These are phyloP conservation scores for Trachelus troglodyta DNA, from an alignment of 2,888 invertebrate genomes.

Conservation along the genomic window DNA sequence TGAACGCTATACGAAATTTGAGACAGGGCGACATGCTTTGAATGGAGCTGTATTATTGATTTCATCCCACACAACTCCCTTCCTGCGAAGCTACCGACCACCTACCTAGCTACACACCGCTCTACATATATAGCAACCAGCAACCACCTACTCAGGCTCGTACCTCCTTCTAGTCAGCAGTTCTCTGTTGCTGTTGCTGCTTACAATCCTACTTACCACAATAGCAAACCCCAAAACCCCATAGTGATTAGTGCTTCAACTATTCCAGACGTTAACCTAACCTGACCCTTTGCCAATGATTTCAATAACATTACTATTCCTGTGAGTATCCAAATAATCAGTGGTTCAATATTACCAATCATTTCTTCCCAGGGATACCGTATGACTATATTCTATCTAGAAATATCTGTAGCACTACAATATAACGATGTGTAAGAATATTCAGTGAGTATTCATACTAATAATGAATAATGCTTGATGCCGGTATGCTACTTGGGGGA, in stretches of 20 bases:
- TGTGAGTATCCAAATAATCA: background rate
- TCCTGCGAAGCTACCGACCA: background rate
- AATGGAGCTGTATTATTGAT: slow-evolving; percentile 60
- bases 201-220: slow-evolving; percentile 17
- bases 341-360: background rate
- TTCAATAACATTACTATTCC: background rate
- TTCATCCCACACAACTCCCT: slow-evolving; percentile 43
- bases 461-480: background rate
- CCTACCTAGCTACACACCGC: background rate
- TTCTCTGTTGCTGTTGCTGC: slow-evolving; percentile 22
- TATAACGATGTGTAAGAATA: background rate
- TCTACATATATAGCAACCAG: background rate
- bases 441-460: background rate
- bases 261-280: background rate
- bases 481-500: background rate
- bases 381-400: background rate
- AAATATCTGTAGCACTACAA: background rate
- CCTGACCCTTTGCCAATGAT: background rate
- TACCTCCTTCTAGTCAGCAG: slow-evolving; percentile 11
- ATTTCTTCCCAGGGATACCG: background rate
- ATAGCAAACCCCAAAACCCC: slow-evolving; percentile 19
- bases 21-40: slow-evolving; percentile 34
- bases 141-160: slow-evolving; percentile 10
- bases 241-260: background rate
- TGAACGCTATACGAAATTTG: background rate